Percentiles rank a stretch among this genome's conserved stretches.
Conservation (phyloP, 2,888 invertebrate genomes). For the Aspidiotus destructor region DNA sequence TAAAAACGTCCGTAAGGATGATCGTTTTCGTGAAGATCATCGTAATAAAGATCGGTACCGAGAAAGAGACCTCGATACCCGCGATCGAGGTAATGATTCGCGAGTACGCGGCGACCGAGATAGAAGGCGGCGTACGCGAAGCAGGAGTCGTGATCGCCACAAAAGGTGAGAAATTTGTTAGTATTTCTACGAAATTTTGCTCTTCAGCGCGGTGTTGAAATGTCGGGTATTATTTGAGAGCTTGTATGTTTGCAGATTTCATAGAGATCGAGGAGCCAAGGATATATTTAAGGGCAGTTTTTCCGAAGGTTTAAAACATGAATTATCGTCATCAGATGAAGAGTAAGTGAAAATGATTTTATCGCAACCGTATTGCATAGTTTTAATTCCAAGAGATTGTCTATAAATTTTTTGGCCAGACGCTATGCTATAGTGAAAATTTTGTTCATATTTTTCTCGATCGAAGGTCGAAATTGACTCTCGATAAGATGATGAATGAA, state of each 20-base stretch:
- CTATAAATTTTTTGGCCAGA: conserved; percentile 16
- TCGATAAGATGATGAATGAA: too few relatives aligned
- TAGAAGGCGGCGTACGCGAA: conserved; percentile 31
- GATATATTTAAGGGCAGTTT: conserved; percentile 55
- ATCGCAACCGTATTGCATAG: conserved; percentile 19
- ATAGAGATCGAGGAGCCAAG: conserved; percentile 34
- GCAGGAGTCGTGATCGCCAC: conserved; percentile 34
- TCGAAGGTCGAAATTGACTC: too few relatives aligned
- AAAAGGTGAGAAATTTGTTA: conserved; percentile 33
- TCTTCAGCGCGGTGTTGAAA: too few relatives aligned
- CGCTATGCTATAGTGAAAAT: conserved; percentile 9
- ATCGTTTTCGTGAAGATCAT: conserved; percentile 33
- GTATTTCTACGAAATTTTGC: too few relatives aligned
- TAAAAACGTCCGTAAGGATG: conserved; percentile 34
- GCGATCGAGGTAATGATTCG: conserved; percentile 40
- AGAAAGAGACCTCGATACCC: conserved; percentile 35
- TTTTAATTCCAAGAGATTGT: conserved; percentile 6
- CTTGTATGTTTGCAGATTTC: conserved; percentile 22
- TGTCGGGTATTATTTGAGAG: too few relatives aligned
- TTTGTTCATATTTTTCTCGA: too few relatives aligned
- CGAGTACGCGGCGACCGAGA: conserved; percentile 38
- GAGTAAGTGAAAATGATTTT: conserved; percentile 37
- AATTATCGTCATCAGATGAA: conserved; percentile 47
- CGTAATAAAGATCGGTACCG: conserved; percentile 37
- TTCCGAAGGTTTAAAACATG: conserved; percentile 65